Evolutionary conservation across 1,140 invertebrate species (phyloP).

Genomic region (Tetramorium simillimum): DNA sequence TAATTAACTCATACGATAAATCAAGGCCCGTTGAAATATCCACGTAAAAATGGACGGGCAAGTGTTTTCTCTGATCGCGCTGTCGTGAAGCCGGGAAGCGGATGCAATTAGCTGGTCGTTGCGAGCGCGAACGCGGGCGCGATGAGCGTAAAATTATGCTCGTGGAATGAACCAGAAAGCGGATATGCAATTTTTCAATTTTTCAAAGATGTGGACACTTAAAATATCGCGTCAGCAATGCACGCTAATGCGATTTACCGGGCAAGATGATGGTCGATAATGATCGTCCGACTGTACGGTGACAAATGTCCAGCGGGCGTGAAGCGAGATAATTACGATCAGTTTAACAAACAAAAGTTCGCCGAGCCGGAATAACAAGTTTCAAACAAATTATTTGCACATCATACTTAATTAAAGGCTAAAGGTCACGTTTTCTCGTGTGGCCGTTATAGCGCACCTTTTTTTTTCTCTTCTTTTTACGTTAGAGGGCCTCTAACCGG

Average conservation of each 20-base stretch:
- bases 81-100: neutral
- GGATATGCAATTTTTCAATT: neutral
- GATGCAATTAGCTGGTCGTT: conserved; percentile 36
- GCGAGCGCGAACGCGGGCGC: neutral
- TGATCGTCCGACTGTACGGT: neutral
- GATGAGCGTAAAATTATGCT: conserved; percentile 33
- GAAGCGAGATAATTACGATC: conserved; percentile 48
- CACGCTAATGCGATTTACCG: neutral
- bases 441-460: neutral
- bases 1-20: conserved; percentile 26
- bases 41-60: neutral
- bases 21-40: neutral
- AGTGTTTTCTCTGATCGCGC: conserved; percentile 17
- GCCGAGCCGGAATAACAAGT: conserved; percentile 32
- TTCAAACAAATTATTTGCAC: conserved; percentile 31
- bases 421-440: conserved; percentile 7
- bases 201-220: conserved; percentile 7
- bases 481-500: neutral
- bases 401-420: conserved; percentile 16
- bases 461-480: neutral
- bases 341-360: conserved; percentile 22
- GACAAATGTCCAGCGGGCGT: conserved; percentile 12
- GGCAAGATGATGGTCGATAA: neutral
- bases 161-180: neutral
- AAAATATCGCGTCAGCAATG: neutral